phyloP scores from a whole-genome alignment of 23 tunicate genomes.

The Trididemnum clinides region DNA sequence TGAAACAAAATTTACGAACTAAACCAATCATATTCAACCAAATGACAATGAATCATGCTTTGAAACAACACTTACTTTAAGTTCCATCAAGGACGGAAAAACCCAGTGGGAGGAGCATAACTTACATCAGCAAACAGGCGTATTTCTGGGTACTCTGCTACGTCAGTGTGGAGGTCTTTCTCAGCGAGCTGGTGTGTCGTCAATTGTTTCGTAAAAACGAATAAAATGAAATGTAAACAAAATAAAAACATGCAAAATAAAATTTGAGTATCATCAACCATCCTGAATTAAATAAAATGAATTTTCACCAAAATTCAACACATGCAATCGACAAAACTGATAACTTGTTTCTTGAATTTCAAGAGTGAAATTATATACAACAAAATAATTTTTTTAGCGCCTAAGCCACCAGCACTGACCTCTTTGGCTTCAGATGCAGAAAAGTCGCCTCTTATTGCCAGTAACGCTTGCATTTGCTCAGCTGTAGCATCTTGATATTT shows the following conservation, averaged over 20 bases:
- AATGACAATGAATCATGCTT: too few relatives aligned
- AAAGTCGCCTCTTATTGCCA: slow-evolving; percentile 87
- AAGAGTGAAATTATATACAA: background rate
- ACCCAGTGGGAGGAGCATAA: slow-evolving; percentile 56
- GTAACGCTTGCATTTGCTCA: slow-evolving; percentile 79
- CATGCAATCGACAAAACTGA: too few relatives aligned
- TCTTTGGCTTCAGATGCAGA: slow-evolving; percentile 77
- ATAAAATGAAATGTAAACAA: background rate
- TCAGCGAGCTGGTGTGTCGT: slow-evolving; percentile 42
- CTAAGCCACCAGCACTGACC: slow-evolving; percentile 6
- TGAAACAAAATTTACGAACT: too few relatives aligned
- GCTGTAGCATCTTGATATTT: slow-evolving; percentile 77
- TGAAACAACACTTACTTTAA: too few relatives aligned
- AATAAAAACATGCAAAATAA: background rate
- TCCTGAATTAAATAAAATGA: background rate
- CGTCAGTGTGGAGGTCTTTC: slow-evolving; percentile 6
- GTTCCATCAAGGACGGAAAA: too few relatives aligned
- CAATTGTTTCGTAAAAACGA: background rate
- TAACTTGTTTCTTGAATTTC: background rate
- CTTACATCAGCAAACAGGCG: slow-evolving; percentile 60
- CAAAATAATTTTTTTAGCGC: background rate
- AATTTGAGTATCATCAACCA: background rate
- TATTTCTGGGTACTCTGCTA: slow-evolving; percentile 30
- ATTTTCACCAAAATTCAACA: background rate
- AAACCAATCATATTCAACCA: too few relatives aligned